These are phyloP conservation scores for Emydoidea blandingii DNA, from an alignment of 2,797 vertebrate genomes.

Conservation along the genomic window DNA sequence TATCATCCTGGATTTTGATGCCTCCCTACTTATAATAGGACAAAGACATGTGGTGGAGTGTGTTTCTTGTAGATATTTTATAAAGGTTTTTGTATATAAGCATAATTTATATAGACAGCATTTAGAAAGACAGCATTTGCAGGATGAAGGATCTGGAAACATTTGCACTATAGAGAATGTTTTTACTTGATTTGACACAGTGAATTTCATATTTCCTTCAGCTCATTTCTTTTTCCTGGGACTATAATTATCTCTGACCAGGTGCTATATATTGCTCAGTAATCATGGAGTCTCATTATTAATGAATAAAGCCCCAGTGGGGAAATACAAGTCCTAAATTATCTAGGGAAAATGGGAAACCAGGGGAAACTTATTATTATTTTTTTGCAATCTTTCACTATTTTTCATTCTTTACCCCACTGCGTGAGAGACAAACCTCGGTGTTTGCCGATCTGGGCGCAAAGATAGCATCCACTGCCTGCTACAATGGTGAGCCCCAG, in stretches of 20 bases:
- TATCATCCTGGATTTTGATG: conserved; percentile 67
- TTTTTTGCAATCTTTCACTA: neutral
- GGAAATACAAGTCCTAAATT: conserved; percentile 28
- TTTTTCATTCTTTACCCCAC: neutral
- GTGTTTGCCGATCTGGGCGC: neutral
- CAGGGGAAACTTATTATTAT: neutral
- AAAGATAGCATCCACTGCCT: neutral
- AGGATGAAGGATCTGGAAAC: neutral
- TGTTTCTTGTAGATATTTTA: neutral
- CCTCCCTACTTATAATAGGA: conserved; percentile 47
- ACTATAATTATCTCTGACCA: conserved; percentile 23
- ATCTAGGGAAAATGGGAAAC: neutral
- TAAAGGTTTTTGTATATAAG: conserved; percentile 50
- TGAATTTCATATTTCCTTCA: conserved; percentile 32
- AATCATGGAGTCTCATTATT: conserved; percentile 44
- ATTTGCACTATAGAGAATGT: conserved; percentile 17
- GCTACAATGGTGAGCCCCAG: accelerated
- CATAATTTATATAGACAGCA: too few relatives aligned
- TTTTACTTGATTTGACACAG: conserved; percentile 23
- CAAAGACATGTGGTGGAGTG: conserved; percentile 27
- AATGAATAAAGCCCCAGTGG: neutral
- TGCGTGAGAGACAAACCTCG: neutral
- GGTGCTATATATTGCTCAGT: neutral
- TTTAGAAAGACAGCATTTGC: conserved; percentile 41
- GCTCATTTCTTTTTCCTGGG: conserved; percentile 35